A percentile compares a stretch with the other conserved stretches of the same genome.
Evolutionary conservation across 2,888 invertebrate genomes (phyloP).

Genomic region (Melangyna quadrimaculata): DNA sequence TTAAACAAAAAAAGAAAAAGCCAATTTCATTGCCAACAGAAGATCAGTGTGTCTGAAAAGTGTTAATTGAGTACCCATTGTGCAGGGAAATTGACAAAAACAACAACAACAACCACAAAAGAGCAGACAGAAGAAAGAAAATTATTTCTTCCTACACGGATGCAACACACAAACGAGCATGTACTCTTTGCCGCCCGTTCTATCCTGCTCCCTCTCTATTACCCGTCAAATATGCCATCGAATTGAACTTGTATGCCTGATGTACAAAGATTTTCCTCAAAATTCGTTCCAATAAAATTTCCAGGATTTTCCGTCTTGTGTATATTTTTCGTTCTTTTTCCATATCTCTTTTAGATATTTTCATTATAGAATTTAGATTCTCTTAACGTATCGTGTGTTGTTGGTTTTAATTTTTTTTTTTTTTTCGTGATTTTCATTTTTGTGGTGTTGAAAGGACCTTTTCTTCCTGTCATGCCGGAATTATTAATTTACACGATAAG

Average conservation of each 20-base stretch:
- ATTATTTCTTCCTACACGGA: constrained; percentile 36
- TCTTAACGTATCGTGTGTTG: constrained; percentile 38
- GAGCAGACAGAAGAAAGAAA: constrained; percentile 18
- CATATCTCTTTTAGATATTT: constrained; percentile 28
- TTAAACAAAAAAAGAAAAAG: neutral
- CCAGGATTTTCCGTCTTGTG: constrained; percentile 58
- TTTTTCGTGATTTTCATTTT: constrained; percentile 7
- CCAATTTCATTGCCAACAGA: neutral
- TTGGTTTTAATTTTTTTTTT: constrained; percentile 22
- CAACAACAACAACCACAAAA: constrained; percentile 29
- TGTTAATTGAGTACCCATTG: constrained; percentile 44
- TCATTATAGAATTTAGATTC: constrained; percentile 32
- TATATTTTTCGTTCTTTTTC: constrained; percentile 16
- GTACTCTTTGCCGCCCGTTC: neutral
- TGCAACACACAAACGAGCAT: constrained; percentile 27
- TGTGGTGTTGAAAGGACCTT: constrained; percentile 11
- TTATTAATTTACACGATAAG: constrained; percentile 29
- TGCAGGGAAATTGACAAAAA: constrained; percentile 26
- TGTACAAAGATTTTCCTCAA: constrained; percentile 39
- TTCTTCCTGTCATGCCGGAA: constrained; percentile 47
- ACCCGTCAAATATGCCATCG: constrained; percentile 46
- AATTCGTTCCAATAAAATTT: constrained; percentile 60
- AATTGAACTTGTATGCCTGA: constrained; percentile 50
- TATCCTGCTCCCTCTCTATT: constrained; percentile 4
- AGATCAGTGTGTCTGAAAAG: constrained; percentile 7